Conservation (phyloP, 2,797 vertebrate genomes). For the Fistularia tabacaria region DNA sequence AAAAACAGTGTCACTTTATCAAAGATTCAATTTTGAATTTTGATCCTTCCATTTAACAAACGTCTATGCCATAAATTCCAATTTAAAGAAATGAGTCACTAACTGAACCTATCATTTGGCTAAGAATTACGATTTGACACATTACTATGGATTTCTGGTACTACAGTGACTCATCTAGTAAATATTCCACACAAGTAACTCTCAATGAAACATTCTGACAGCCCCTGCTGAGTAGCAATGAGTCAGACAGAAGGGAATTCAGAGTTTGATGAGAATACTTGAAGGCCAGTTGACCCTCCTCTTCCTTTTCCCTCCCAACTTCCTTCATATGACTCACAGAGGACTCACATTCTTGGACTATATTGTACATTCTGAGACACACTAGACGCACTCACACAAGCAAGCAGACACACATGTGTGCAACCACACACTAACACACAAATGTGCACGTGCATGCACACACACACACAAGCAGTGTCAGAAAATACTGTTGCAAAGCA, state of each 20-base stretch:
- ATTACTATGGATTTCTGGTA: constrained; percentile 15
- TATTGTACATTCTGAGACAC: constrained; percentile 23
- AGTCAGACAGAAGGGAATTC: constrained; percentile 53
- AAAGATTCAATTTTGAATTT: no score
- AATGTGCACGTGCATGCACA: neutral
- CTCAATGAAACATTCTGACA: constrained; percentile 15
- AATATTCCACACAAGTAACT: constrained; percentile 30
- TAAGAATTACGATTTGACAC: constrained; percentile 37
- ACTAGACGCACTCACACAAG: constrained; percentile 1
- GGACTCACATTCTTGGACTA: constrained; percentile 55
- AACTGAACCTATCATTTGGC: constrained; percentile 24
- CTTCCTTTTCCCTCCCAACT: constrained; percentile 42
- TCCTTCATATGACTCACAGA: constrained; percentile 56
- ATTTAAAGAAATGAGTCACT: neutral
- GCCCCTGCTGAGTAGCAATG: constrained; percentile 61
- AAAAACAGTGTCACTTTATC: no score
- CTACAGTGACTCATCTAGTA: constrained; percentile 42
- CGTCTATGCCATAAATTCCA: no score
- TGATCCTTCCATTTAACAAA: no score
- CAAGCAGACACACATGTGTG: no score
- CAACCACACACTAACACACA: no score
- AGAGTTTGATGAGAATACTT: constrained; percentile 24
- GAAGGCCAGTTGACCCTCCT: constrained; percentile 12
- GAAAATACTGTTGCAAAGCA: constrained; percentile 3
- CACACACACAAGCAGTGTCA: constrained; percentile 10